These are phyloP conservation scores for Tiliacea aurago DNA, from an alignment of 2,888 invertebrate species.

Conservation along the genomic window DNA sequence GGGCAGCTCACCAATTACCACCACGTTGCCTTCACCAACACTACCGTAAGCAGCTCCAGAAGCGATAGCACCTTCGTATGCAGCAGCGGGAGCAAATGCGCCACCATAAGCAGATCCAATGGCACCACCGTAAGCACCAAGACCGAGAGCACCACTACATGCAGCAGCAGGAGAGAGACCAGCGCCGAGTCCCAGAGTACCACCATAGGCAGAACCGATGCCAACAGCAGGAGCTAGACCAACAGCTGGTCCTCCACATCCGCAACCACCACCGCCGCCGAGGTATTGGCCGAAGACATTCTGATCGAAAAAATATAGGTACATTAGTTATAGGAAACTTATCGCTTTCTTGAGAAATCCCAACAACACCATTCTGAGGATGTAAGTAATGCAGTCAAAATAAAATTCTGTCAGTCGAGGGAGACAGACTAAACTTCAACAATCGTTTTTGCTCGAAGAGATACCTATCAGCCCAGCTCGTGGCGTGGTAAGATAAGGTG, in stretches of 20 bases:
- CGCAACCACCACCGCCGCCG: constrained; percentile 14
- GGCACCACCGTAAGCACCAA: neutral
- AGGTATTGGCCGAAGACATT: constrained; percentile 11
- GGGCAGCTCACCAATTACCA: neutral
- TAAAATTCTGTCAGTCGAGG: too few relatives aligned
- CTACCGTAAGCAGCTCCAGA: neutral
- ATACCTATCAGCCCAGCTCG: too few relatives aligned
- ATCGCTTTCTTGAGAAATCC: too few relatives aligned
- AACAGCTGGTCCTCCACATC: neutral
- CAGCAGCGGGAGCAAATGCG: neutral
- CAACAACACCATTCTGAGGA: too few relatives aligned
- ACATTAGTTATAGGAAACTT: too few relatives aligned
- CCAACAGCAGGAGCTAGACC: too few relatives aligned
- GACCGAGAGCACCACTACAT: neutral
- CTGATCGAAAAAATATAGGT: neutral
- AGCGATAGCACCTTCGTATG: neutral
- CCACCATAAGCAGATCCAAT: constrained; percentile 11
- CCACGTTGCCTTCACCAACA: neutral
- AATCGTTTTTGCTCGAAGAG: neutral
- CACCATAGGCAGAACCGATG: neutral
- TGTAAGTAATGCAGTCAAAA: too few relatives aligned
- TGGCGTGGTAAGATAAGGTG: too few relatives aligned
- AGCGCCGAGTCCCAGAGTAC: neutral
- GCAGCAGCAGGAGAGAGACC: neutral
- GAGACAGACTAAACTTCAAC: too few relatives aligned